Base-by-base conservation (phyloP, 2,888 invertebrate genomes). In the Cheilosia soror region DNA sequence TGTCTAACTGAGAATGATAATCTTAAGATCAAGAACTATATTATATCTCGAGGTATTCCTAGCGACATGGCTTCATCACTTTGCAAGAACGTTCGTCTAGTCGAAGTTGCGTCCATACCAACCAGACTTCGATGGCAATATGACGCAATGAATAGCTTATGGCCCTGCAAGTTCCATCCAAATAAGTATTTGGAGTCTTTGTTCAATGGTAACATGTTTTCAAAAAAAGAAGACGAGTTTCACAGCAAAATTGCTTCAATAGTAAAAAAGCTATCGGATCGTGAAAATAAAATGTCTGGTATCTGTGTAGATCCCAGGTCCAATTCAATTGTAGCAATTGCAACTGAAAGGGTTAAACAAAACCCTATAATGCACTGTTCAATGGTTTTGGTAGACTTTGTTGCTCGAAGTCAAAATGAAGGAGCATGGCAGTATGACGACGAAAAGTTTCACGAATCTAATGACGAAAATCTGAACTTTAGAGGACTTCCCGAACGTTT, bases 91-190 rank as follows among this genome's bases (percentile, higher is more conserved):
- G 93, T 95, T 4, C 93, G 93, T 88, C 90, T 94, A 5, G 87
- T 93, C 0, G 89, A 93, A 4, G 96, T 97, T 0, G 95, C 96
- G 0, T 90, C 92, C 27, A 88, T 89, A n/a, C 91, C 94, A 6
- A 96, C 97, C 0, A 94, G 93, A 89, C 93, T 96, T 0, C 94
- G 94, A 66, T 92, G 91, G 53, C 97, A 98, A 89, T 95, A 95
- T 89, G 92, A 93, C 0, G 92, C 93, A 87, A 94, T 94, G 5
- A 93, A 93, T 13, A 92, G 93, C 68, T 90, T 94, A 53, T 98
- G 98, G 98, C 96, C 97, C 0, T 94, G 96, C 69, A 97, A 96
- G 90, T 98, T 97, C 90, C 97, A 97, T 92, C 95, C 96, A 0
- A 95, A 97, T 89, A 94, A 94, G 81, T 94, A 95, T 83, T 89